Percentiles rank a stretch among this genome's conserved stretches.
Evolutionary conservation across 2,888 invertebrate genomes (phyloP).

Genomic region (Odontothrips loti): DNA sequence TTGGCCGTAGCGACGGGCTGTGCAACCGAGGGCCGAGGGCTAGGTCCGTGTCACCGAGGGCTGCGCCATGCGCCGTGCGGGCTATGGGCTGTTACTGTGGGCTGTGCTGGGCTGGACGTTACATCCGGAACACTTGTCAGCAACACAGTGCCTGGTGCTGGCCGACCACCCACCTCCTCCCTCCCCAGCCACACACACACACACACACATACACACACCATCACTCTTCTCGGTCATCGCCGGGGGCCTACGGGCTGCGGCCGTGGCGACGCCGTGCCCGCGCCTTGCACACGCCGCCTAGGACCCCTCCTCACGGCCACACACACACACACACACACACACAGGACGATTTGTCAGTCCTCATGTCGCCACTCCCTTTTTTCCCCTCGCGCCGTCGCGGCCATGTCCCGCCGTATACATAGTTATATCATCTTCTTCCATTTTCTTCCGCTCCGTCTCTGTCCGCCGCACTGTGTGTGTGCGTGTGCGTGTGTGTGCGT

Average conservation of each 20-base stretch:
- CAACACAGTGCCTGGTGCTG: background rate
- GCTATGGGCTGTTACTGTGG: no score
- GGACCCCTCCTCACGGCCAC: background rate
- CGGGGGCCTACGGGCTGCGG: background rate
- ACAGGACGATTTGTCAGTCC: conserved; percentile 24
- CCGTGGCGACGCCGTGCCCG: no score
- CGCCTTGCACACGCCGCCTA: background rate
- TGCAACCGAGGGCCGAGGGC: no score
- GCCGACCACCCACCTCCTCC: background rate
- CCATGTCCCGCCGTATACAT: background rate
- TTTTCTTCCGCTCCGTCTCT: conserved; percentile 11
- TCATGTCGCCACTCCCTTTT: conserved; percentile 18
- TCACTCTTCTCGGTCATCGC: conserved; percentile 22
- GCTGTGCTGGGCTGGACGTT: conserved; percentile 8
- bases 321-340: background rate
- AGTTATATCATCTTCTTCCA: conserved; percentile 6
- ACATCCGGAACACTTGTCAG: conserved; percentile 21
- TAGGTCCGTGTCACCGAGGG: no score
- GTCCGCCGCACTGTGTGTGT: background rate
- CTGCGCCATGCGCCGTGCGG: no score
- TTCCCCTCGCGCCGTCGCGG: background rate
- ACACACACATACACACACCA: background rate
- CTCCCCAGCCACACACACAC: background rate
- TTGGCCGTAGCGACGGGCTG: no score
- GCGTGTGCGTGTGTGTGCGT: background rate